Evolutionary conservation across 2,797 vertebrate genomes (phyloP), one percentile per base, ranked within the genome.

Genomic region (Halcyon chelicuti): DNA sequence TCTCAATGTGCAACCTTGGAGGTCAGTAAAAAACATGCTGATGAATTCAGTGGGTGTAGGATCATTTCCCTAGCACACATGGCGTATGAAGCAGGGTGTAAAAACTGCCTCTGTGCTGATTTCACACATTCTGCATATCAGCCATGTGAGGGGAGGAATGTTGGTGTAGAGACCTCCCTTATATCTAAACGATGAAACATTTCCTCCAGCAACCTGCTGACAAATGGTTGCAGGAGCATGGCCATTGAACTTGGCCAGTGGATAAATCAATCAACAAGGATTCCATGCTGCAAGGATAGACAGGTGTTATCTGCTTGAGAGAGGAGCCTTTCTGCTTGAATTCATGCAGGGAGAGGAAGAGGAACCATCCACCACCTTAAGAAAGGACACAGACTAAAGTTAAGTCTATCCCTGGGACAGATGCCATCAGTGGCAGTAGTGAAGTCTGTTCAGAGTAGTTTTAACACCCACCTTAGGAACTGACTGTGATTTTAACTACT

Each of bases 301-400:
- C 6, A 75, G 9, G 31, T 7, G 5, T 28, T 33, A 21, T 10
- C 21, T 67, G 3, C 22, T 18, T 0, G 0, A 63, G 10, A 55
- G 12, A 60, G 29, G 11, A 76, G 8, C 2, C 16, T 75, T 67
- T 57, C 52, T 39, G 19, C 22, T 82, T 75, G 28, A 75, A 28
- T 9, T 4, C 5, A 26, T 29, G 8, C 7, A 13, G 14, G 21
- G 15, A 58, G 31, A 29, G 61, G 17, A 71, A 52, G 58, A 52
- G 15, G 33, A 92, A 42, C 5, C 12, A 31, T 26, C 18, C 11
- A 44, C 8, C 7, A 29, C 28, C 5, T 22, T 42, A 28, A 35
- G 11, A 82, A 78, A 88, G 8, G 10, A 46, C 8, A 18, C 6
- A 42, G 51, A 12, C 5, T 63, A 18, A 54, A 82, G 12, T 39